phyloP scores from a whole-genome alignment of 2,888 invertebrate genomes.

The Polyommatus icarus region DNA sequence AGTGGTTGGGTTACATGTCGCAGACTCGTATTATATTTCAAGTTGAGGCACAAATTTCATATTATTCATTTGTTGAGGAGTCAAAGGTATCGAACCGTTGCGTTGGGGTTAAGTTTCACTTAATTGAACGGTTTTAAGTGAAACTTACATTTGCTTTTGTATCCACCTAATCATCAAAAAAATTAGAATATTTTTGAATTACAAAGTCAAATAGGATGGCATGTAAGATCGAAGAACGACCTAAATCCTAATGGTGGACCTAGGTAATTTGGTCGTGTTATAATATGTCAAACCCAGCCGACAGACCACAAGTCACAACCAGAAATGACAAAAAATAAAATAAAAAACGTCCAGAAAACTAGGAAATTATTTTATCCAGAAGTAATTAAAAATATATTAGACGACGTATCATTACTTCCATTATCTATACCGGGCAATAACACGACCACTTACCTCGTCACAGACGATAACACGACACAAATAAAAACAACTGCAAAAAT shows the following conservation, averaged over 20 bases:
- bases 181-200: no score
- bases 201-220: no score
- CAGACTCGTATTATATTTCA: neutral
- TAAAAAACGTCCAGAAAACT: neutral
- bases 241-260: no score
- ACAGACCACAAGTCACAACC: no score
- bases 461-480: neutral
- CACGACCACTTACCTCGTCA: conserved; percentile 11
- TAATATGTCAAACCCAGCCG: no score
- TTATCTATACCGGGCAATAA: conserved; percentile 3
- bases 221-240: no score
- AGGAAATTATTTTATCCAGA: conserved; percentile 1
- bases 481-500: conserved; percentile 3
- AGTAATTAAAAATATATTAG: conserved; percentile 20
- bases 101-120: neutral
- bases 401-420: neutral
- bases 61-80: neutral
- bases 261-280: no score
- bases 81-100: neutral
- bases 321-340: neutral
- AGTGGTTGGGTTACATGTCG: neutral
- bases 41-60: neutral
- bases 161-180: no score
- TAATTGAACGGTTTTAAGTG: neutral
- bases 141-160: no score